Conservation (phyloP, 2,797 vertebrate genomes). For the Phoeniculus purpureus region DNA sequence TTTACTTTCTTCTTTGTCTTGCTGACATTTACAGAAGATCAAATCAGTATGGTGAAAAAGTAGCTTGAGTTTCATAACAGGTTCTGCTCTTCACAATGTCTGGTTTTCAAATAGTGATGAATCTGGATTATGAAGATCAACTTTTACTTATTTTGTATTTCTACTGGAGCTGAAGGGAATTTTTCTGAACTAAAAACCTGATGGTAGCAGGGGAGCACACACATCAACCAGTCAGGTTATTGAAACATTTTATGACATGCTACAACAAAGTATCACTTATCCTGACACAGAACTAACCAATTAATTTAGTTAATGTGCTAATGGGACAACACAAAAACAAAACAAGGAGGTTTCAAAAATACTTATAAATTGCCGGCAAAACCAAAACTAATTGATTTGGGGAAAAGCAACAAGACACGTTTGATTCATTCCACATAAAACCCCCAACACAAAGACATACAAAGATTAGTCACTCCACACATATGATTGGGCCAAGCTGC, state of each 20-base stretch:
- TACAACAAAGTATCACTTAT: neutral
- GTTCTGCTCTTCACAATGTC: constrained; percentile 76
- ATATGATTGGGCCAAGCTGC: too few species aligned
- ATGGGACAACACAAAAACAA: too few species aligned
- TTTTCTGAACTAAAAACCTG: neutral
- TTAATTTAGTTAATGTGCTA: too few species aligned
- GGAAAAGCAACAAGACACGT: too few species aligned
- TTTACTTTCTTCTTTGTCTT: constrained; percentile 51
- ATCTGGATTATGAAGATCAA: constrained; percentile 28
- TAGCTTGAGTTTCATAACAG: constrained; percentile 70
- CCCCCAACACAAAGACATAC: too few species aligned
- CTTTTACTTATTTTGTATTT: constrained; percentile 12
- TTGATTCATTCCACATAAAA: too few species aligned
- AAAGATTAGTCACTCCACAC: too few species aligned
- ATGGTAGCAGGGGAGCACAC: neutral
- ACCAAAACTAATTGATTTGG: too few species aligned
- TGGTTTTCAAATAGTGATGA: constrained; percentile 77
- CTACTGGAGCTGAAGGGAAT: neutral
- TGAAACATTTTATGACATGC: neutral
- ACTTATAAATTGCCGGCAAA: too few species aligned
- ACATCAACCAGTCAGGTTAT: neutral
- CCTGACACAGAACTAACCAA: too few species aligned
- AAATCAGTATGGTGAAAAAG: constrained; percentile 77
- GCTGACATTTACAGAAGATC: constrained; percentile 65
- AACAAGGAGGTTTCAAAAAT: too few species aligned